Conservation (phyloP, 2,113 vertebrate species). For the Tinamus guttatus region DNA sequence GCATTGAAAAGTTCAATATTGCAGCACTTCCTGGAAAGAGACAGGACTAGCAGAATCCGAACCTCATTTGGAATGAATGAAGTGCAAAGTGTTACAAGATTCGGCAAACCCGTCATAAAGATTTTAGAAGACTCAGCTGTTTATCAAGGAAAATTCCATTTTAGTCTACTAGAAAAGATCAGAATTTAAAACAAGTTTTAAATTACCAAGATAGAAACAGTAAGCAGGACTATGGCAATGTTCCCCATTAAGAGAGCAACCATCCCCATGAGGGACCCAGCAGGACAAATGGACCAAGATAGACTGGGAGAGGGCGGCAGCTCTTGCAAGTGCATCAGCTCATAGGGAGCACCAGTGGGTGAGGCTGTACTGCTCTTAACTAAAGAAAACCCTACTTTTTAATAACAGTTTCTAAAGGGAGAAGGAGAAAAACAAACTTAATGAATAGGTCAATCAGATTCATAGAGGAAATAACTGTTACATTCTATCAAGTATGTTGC, state of each 20-base stretch:
- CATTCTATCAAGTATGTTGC: neutral
- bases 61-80: neutral
- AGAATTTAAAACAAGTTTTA: neutral
- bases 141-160: neutral
- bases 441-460: neutral
- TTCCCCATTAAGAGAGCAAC: neutral
- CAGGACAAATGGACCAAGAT: neutral
- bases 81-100: neutral
- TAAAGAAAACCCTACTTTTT: neutral
- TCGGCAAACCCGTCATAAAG: neutral
- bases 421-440: neutral
- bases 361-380: neutral
- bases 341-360: neutral
- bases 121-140: neutral
- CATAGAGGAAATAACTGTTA: neutral
- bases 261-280: neutral
- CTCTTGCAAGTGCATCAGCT: neutral
- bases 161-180: neutral
- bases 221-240: neutral
- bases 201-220: neutral
- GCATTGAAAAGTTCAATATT: slow-evolving; percentile 20
- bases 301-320: neutral
- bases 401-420: neutral
- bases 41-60: neutral
- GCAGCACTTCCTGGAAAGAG: slow-evolving; percentile 31